phyloP scores from a whole-genome alignment of 2,888 invertebrate genomes.

The Macropis europaea region DNA sequence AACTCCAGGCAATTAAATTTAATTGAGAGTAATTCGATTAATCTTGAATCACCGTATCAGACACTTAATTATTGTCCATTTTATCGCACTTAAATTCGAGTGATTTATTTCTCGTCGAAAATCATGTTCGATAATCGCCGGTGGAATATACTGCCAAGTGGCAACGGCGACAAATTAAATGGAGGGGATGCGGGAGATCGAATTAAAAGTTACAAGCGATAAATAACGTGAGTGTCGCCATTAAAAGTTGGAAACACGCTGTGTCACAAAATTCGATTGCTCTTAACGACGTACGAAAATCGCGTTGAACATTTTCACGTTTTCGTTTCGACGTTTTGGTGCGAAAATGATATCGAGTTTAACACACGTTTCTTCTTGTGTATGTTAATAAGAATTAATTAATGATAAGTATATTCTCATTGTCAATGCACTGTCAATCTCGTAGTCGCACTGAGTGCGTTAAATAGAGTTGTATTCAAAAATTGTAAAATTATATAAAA shows the following conservation, averaged over 20 bases:
- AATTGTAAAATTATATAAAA: too few relatives aligned
- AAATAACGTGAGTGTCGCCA: conserved; percentile 12
- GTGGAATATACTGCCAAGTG: background rate
- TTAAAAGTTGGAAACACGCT: conserved; percentile 28
- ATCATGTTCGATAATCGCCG: background rate
- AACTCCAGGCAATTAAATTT: background rate
- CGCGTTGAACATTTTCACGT: background rate
- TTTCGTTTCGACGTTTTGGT: background rate
- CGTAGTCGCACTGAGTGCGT: too few relatives aligned
- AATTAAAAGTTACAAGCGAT: conserved; percentile 31
- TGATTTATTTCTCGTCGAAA: conserved; percentile 11
- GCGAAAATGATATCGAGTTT: too few relatives aligned
- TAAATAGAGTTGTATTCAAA: too few relatives aligned
- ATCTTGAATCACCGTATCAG: background rate
- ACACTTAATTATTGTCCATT: conserved; percentile 2
- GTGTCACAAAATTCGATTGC: background rate
- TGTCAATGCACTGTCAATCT: too few relatives aligned
- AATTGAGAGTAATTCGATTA: conserved; percentile 20
- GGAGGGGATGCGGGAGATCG: background rate
- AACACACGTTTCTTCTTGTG: too few relatives aligned
- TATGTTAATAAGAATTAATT: too few relatives aligned
- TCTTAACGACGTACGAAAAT: background rate
- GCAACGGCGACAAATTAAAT: conserved; percentile 19
- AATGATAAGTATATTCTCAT: too few relatives aligned
- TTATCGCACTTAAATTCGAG: background rate